Evolutionary conservation across 1,140 invertebrate genomes (phyloP), one percentile per base, ranked within the genome.

Genomic region (Sycobia sp.): DNA sequence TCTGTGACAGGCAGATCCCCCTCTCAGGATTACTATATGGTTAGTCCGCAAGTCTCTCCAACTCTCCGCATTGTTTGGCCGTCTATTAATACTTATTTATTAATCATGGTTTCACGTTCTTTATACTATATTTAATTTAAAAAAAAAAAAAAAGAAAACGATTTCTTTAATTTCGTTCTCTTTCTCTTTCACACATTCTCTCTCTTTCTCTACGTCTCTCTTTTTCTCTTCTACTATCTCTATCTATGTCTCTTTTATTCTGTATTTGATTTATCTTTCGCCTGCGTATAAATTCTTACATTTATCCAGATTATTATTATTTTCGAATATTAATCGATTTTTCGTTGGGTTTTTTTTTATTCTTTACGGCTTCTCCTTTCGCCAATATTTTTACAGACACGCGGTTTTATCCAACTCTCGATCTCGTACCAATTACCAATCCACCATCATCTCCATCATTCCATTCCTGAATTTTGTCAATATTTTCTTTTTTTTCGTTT

Each of bases 11-110:
- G 80, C 80, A 82, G 80, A 81, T 82, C 80, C 73, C 80, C 80
- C 76, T 82, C 80, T 78, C 80, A 82, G 80, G 80, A 82, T 81
- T 82, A 82, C 80, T 78, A 81, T 81, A 82, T 82, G 80, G 80
- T 82, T 82, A 82, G 80, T 82, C 75, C 79, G 77, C 75, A 81
- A 79, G 74, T 80, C 79, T 62, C 60, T 59, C 55, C 50, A 76
- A 80, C 69, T 78, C 72, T 81, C 79, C 78, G 80, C 80, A 82
- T 79, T 81, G 79, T 82, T 82, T 82, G 77, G 80, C 77, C 79
- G 79, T 82, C 74, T 82, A 65, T 65, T 65, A 65, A 65, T 82
- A 75, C 70, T 77, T 32, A 32, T 32, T 53, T 57, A 46, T 32
- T 27, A 38, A 43, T 55, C 16, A 65, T 61, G 47, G 16, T 60